Base-by-base conservation (phyloP, 2,797 vertebrate genomes). In the Momotus momota region DNA sequence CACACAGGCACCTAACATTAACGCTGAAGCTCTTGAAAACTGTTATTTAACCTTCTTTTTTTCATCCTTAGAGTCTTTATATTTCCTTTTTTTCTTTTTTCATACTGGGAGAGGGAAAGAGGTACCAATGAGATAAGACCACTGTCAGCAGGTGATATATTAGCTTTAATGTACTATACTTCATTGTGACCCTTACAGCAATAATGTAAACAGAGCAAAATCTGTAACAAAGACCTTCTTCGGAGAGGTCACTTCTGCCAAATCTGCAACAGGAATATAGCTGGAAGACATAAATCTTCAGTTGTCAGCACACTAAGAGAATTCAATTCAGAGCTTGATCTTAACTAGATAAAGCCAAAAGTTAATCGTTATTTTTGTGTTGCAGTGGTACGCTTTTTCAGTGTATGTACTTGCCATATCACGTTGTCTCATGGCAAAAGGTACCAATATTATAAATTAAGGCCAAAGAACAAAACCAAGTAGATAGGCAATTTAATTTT, bases 121-220 rank as follows among this genome's bases (percentile, higher is more conserved):
- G 65, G 61, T 88, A 92, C 81, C 75, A 94, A 78, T 74, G 94
- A 95, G 93, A 93, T 96, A 95, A 96, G 94, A 92, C 81, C 89
- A 96, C 82, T 94, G 96, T 97, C 96, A 97, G 96, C 90, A 95
- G 93, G 84, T 97, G 95, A 98, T 97, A 77, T 95, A 97, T 97
- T 92, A 96, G 95, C 97, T 96, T 97, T 97, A 98, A 98, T 96
- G 77, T 95, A 97, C 95, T 97, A 87, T 97, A 98, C 95, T 98
- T 97, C 89, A 71, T 88, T 64, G 62, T 21, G 79, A 95, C 85
- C 92, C 96, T 92, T 62, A 85, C 88, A 92, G 97, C 91, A 97
- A 93, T 94, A 97, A 97, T 62, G 87, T 95, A 97, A 97, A 96
- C 84, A 96, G 89, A 96, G 80, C 54, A 93, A 96, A 97, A 96